Conservation (phyloP, 2,113 vertebrate genomes). For the Butorides virescens region DNA sequence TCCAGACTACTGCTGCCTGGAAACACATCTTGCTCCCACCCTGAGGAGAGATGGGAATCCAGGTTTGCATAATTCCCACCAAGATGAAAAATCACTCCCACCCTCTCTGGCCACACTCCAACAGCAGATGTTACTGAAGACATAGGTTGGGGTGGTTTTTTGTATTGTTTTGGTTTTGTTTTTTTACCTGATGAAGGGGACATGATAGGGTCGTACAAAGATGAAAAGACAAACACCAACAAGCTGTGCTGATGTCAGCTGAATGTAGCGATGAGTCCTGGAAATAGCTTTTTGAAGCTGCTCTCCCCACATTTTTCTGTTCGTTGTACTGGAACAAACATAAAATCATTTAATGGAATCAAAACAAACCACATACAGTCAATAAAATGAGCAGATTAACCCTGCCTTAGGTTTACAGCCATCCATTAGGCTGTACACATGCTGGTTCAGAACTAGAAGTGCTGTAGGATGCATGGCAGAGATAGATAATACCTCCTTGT, state of each 20-base stretch:
- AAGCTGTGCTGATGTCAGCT: constrained; percentile 80
- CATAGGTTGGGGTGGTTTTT: not conserved
- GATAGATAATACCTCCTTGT: not conserved
- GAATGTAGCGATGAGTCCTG: constrained; percentile 78
- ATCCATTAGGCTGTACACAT: not conserved
- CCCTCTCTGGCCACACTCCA: not conserved
- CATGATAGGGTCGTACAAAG: constrained; percentile 80
- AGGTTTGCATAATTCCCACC: not conserved
- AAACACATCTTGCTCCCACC: not conserved
- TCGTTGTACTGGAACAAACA: constrained; percentile 76
- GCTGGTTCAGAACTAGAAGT: not conserved
- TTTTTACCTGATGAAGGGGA: constrained; percentile 80
- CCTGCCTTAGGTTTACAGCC: not conserved
- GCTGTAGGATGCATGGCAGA: not conserved
- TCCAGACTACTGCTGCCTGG: not conserved
- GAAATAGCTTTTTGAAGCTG: constrained; percentile 84
- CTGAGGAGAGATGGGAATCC: not conserved
- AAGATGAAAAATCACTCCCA: not conserved
- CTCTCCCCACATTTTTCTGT: constrained; percentile 83
- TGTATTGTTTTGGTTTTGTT: not conserved
- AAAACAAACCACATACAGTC: not conserved
- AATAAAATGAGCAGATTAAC: constrained; percentile 17
- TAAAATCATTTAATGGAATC: constrained; percentile 49
- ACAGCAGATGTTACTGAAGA: not conserved
- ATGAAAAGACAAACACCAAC: constrained; percentile 84